Conservation (phyloP, 2,888 invertebrate species). For the Thecocarcelia acutangulata region DNA sequence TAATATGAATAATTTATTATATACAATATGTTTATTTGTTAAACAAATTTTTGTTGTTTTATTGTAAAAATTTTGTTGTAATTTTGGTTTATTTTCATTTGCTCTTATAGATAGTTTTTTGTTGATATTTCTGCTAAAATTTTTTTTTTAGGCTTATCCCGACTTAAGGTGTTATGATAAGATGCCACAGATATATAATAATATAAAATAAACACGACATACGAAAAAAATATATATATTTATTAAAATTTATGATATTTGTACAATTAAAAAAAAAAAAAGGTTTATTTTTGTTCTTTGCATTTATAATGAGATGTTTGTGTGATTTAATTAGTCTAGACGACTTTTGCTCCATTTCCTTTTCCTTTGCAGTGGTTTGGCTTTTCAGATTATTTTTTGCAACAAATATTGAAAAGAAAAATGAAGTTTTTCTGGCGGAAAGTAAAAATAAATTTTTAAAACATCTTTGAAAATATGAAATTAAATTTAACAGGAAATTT, state of each 20-base stretch:
- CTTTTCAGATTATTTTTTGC: background rate
- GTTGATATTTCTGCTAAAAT: too few species aligned
- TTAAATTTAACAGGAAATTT: background rate
- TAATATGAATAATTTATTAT: too few species aligned
- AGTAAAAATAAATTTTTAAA: background rate
- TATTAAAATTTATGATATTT: background rate
- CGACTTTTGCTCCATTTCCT: conserved; percentile 49
- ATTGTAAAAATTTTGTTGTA: too few species aligned
- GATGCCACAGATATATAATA: too few species aligned
- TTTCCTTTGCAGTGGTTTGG: conserved; percentile 25
- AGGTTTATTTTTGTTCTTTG: background rate
- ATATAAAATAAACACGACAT: too few species aligned
- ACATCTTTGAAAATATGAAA: background rate
- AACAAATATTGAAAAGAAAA: conserved; percentile 10
- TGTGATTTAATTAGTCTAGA: conserved; percentile 57
- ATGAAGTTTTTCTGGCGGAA: background rate
- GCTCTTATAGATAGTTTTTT: too few species aligned
- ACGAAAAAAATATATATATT: too few species aligned
- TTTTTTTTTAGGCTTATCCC: too few species aligned
- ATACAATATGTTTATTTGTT: too few species aligned
- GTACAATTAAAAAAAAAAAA: conserved; percentile 1
- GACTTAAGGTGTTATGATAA: too few species aligned
- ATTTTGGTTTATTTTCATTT: too few species aligned
- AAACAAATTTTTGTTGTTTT: too few species aligned
- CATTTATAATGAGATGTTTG: conserved; percentile 6